Base-by-base conservation (phyloP, 2,888 invertebrate species). In the Prionchulus punctatus region DNA sequence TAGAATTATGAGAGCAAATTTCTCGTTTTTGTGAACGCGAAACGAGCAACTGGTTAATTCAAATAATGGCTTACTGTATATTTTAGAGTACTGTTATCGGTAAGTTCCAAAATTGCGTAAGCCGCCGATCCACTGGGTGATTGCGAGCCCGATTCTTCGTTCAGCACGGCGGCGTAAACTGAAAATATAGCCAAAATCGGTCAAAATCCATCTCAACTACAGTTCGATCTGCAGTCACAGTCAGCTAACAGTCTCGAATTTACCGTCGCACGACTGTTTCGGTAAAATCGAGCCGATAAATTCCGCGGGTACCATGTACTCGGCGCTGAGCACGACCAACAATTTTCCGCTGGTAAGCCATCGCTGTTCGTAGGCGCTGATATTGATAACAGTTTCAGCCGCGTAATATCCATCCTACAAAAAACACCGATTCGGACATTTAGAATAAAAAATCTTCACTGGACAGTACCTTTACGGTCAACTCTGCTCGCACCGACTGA, bases 221-320 rank as follows among this genome's bases (percentile, higher is more conserved):
- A n/a, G n/a, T n/a, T n/a, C n/a, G n/a, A n/a, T n/a, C n/a, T n/a
- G n/a, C n/a, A n/a, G n/a, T n/a, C n/a, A n/a, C n/a, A n/a, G n/a
- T n/a, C n/a, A n/a, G n/a, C n/a, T n/a, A n/a, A n/a, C n/a, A n/a
- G n/a, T n/a, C n/a, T n/a, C n/a, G n/a, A n/a, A n/a, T 36, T 23
- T 48, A 21, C 57, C 56, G 25, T 57, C 56, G n/a, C 56, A 52
- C 27, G 49, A 25, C 15, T 28, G 51, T 1, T 48, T 51, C 42
- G 59, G 56, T 26, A 60, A 60, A 50, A 62, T 62, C 7, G 60
- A 57, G 1, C 61, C 53, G 25, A 60, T 57, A 30, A 59, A 55
- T 7, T 54, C 52, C 51, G 60, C 60, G 48, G 59, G 58, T 52
- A 60, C 61, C 30, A 55, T 58, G 21, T 57, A 52, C 25, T 55